Base-by-base conservation (phyloP, 2,797 vertebrate genomes). In the Thaleichthys pacificus region DNA sequence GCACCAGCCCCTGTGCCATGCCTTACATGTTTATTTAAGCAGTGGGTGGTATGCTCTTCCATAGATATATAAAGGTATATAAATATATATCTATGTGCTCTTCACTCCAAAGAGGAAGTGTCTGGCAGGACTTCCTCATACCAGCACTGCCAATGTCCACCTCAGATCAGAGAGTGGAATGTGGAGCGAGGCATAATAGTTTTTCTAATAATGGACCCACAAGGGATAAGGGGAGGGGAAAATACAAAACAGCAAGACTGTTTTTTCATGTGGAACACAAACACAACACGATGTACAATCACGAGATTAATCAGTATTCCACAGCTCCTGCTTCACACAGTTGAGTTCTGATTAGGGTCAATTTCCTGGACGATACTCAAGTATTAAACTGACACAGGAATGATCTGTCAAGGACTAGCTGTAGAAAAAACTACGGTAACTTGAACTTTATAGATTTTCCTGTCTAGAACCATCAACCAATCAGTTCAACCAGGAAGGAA, bases 71-170 rank as follows among this genome's bases (percentile, higher is more conserved):
- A n/a, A n/a, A n/a, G n/a, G n/a, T n/a, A n/a, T n/a, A n/a, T n/a
- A n/a, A n/a, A n/a, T n/a, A n/a, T n/a, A n/a, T n/a, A n/a, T n/a
- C n/a, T n/a, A n/a, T n/a, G n/a, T 75, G 70, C 64, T 82, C 76
- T 74, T 70, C 42, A 17, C 61, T 28, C 61, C 22, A 49, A 81
- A 89, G 89, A 89, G 89, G 89, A 91, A 91, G 84, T 88, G 90
- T 81, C 86, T 88, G 89, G 86, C 79, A 84, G 78, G 75, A 88
- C 87, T 89, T 90, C 90, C 89, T 89, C 84, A 69, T 85, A 71
- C 74, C 68, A 51, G 56, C 65, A 15, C 47, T 35, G 67, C 35
- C 75, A 79, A 60, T 80, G 83, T 86, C 81, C 28, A n/a, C 67
- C 68, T 77, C 61, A 67, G 32, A 77, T 63, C 21, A 38, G 66